Conservation (phyloP, 2,113 vertebrate genomes). For the Macrotis lagotis region DNA sequence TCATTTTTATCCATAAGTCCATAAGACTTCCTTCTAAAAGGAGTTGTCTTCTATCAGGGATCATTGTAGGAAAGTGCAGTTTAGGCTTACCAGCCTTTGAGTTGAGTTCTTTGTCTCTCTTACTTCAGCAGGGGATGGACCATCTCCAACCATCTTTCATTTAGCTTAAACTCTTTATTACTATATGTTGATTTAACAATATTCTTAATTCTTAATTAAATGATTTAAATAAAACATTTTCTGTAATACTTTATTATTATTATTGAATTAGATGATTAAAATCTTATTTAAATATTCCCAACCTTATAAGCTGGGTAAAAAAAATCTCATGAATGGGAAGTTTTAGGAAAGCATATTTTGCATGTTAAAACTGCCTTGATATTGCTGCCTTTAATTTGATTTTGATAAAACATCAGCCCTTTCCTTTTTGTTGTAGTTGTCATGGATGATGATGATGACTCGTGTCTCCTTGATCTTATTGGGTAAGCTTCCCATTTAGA, state of each 20-base stretch:
- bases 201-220: conserved; percentile 40
- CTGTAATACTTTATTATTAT: conserved; percentile 10
- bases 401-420: conserved; percentile 39
- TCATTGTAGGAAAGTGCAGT: conserved; percentile 21
- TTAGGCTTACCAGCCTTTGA: not conserved
- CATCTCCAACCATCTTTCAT: conserved; percentile 1
- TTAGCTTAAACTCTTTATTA: conserved; percentile 10
- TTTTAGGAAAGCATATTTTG: not conserved
- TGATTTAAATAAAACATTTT: conserved; percentile 31
- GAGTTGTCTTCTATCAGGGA: not conserved
- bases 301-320: not conserved
- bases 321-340: not conserved
- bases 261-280: not conserved
- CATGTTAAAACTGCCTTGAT: not conserved
- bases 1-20: not conserved
- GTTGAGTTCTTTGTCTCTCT: not conserved
- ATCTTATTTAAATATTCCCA: not conserved
- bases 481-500: conserved; percentile 87
- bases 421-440: conserved; percentile 89
- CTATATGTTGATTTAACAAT: conserved; percentile 32
- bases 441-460: conserved; percentile 99
- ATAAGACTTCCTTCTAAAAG: conserved; percentile 34
- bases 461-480: conserved; percentile 99
- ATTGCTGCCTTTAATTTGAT: not conserved
- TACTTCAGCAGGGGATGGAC: not conserved